Evolutionary conservation across 2,797 vertebrate genomes (phyloP), one percentile per base, ranked within the genome.

Genomic region (Takifugu ocellatus): DNA sequence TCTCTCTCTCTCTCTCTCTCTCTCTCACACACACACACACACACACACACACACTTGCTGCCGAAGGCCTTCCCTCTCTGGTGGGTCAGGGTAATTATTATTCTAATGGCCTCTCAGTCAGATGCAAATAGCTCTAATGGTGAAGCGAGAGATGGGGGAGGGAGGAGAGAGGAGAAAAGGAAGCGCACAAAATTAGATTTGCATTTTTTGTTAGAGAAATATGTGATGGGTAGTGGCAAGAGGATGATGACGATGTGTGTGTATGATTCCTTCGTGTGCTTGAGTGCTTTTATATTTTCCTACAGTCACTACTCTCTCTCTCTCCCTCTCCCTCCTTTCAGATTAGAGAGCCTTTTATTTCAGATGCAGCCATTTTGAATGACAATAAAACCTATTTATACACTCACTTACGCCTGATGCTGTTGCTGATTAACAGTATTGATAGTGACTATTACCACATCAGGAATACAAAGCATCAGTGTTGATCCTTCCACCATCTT

Each of bases 61-160:
- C 79, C 44, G 77, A 79, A 87, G 87, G 81, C 77, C 78, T 78
- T 77, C 74, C 76, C 82, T 87, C 80, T 87, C 84, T 84, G 81
- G 84, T 84, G 82, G 88, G 90, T 91, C 86, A 90, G 86, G 81
- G 87, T 91, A 91, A 92, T 92, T 92, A 91, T 90, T 91, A 92
- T 92, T 91, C 88, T 89, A 92, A 92, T 91, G 87, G 89, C 66
- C 87, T 91, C 89, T 91, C 87, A 87, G 88, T 90, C 87, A 89
- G 84, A 91, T 92, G 89, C 90, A 92, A 92, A 91, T 90, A 87
- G 78, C 76, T 87, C 76, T 91, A 92, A 92, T 91, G 86, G 85
- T 84, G 83, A 77, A 84, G 82, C 83, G 70, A 27, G 70, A 75
- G 56, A 51, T 63, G 76, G 64, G 62, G 52, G 64, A 52, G 57